Base-by-base conservation (phyloP, 2,888 invertebrate species). In the Eurytoma adleriae region DNA sequence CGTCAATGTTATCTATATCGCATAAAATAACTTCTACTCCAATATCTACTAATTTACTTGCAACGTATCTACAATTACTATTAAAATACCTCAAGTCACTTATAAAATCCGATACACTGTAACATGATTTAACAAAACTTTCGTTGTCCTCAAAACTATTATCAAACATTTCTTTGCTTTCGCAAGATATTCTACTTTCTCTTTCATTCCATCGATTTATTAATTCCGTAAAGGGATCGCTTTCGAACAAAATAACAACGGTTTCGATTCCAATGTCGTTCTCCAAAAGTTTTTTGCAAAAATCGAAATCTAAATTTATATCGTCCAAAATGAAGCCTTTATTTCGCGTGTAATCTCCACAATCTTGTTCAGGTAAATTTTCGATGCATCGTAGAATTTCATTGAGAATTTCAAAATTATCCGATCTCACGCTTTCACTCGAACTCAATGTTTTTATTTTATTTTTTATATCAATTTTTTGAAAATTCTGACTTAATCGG, bases 271-370 rank as follows among this genome's bases (percentile, higher is more conserved):
- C 84, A 73, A 92, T 87, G 81, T 92, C 91, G 3, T 90, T 88
- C 50, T 91, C 90, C 10, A 83, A 84, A 14, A 95, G 86, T 79
- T 88, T 88, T 67, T 87, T 87, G 91, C 94, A 92, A 85, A 92
- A 90, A 81, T 92, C 91, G 16, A 91, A 81, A 83, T 93, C 91
- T 27, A 92, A 86, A 30, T 92, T 91, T 88, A 94, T 92, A 0
- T 92, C 93, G 86, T 94, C 94, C 73, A 95, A 89, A 82, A 95
- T 92, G 92, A 93, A 95, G 84, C 93, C 93, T 24, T 92, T 92
- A 86, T 92, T 82, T 68, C 84, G 84, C 66, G 67, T 76, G n/a
- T 83, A 71, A 1, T 72, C 78, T n/a, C 83, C 84, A 7, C 86
- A 71, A 50, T 78, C 88, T 85, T 72, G 90, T 87, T 75, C 86